Evolutionary conservation across 2,888 invertebrate species (phyloP), one percentile per base, ranked within the genome.

Genomic region (Amphimallon solstitiale): DNA sequence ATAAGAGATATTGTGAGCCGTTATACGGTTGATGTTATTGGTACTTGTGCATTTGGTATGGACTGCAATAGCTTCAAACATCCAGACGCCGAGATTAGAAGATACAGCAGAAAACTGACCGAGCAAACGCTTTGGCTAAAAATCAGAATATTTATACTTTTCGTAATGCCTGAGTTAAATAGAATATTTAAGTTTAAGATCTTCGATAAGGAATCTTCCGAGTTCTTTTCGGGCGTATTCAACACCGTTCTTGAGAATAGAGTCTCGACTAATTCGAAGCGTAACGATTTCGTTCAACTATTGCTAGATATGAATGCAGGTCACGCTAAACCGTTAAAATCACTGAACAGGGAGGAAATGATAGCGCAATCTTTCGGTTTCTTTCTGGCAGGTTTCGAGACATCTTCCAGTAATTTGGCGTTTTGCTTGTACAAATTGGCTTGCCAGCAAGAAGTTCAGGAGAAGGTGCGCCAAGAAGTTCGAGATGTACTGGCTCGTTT

Each of bases 321-420:
- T 73, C 68, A 14, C 56, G 54, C 2, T 34, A 23, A 9, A 29
- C 19, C 37, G 0, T 43, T 48, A 5, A 23, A 40, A 17, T 52
- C 9, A 2, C 29, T 64, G 40, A 60, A 48, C 1, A 12, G 61
- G 6, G 67, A 74, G 0, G 38, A 63, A 34, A 69, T 83, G 29
- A 60, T 74, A 0, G 76, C 82, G 0, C 80, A 83, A 21, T 72
- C 78, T 1, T 72, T 82, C 1, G 76, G 84, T 0, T 83, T 85
- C 70, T 83, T 83, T 65, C 21, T 81, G 0, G 84, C 83, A 14
- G 84, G 83, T 1, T 83, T 80, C 67, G 84, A 84, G 65, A 84
- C 84, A 0, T 82, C 83, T 0, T 80, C 83, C 0, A 74, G 79
- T 0, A 79, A 80, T 0, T 71, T 84, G 49, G 76, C 77, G 6